These are phyloP conservation scores for Dermolepida albohirtum DNA, from an alignment of 2,888 invertebrate genomes.

Conservation along the genomic window DNA sequence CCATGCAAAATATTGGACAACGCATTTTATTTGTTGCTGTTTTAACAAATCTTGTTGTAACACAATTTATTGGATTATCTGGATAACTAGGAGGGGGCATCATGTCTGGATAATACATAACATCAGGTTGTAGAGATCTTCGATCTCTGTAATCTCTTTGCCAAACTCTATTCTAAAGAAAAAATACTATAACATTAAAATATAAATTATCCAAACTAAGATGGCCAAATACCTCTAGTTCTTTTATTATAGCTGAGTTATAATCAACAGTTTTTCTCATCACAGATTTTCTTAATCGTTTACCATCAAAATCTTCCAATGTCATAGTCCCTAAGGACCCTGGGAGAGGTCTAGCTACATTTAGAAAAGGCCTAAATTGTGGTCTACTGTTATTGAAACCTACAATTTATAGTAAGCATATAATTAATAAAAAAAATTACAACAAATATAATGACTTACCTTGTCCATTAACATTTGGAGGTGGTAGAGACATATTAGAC, in stretches of 20 bases:
- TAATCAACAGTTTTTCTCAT: slow-evolving; percentile 99
- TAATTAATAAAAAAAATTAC: neutral
- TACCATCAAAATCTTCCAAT: slow-evolving; percentile 94
- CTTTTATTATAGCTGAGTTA: slow-evolving; percentile 93
- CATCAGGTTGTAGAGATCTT: slow-evolving; percentile 92
- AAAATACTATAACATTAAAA: slow-evolving; percentile 40
- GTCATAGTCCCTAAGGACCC: slow-evolving; percentile 73
- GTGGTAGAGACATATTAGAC: slow-evolving; percentile 54
- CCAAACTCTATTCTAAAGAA: slow-evolving; percentile 93
- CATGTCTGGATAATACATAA: slow-evolving; percentile 93
- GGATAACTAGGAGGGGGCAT: slow-evolving; percentile 94
- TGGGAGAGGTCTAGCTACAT: slow-evolving; percentile 62
- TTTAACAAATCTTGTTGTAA: slow-evolving; percentile 94
- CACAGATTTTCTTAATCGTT: slow-evolving; percentile 93
- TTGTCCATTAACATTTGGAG: slow-evolving; percentile 53
- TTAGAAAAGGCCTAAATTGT: slow-evolving; percentile 63
- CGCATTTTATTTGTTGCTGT: slow-evolving; percentile 99
- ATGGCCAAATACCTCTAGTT: slow-evolving; percentile 78
- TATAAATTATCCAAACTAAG: neutral
- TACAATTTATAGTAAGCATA: neutral
- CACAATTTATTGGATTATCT: slow-evolving; percentile 96
- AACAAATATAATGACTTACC: slow-evolving; percentile 43
- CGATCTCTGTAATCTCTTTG: slow-evolving; percentile 93
- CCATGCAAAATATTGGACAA: slow-evolving; percentile 98
- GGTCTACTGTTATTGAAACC: slow-evolving; percentile 46